A percentile compares a stretch with the other conserved stretches of the same genome.
phyloP scores from a whole-genome alignment of 2,797 vertebrate genomes.

The Chrysocyon brachyurus region DNA sequence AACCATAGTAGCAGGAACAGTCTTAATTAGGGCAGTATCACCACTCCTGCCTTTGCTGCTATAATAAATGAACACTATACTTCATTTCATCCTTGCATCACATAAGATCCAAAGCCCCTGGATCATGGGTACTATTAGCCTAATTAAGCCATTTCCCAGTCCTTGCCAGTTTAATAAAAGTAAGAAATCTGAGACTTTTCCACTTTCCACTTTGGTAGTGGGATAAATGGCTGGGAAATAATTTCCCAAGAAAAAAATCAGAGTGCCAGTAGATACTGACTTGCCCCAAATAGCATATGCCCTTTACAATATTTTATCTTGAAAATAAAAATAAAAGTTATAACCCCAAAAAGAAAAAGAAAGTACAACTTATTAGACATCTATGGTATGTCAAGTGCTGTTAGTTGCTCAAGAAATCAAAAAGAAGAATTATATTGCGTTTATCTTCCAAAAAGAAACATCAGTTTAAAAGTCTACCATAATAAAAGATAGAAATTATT shows the following conservation, averaged over 20 bases:
- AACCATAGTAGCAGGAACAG: background rate
- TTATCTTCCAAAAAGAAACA: constrained; percentile 60
- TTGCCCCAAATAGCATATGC: background rate
- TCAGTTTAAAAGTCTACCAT: constrained; percentile 41
- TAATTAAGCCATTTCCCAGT: background rate
- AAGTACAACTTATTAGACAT: background rate
- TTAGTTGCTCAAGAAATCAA: background rate
- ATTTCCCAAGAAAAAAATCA: constrained; percentile 7
- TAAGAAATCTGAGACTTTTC: constrained; percentile 7
- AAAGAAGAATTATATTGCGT: constrained; percentile 13
- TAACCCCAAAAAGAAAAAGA: background rate
- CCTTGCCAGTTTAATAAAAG: background rate
- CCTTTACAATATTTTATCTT: constrained; percentile 13
- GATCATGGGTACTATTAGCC: background rate
- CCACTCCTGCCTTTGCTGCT: background rate
- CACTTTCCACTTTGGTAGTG: background rate
- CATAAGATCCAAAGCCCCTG: background rate
- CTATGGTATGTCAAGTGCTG: background rate
- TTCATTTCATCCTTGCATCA: background rate
- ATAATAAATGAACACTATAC: background rate
- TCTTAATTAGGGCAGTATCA: background rate
- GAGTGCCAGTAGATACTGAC: background rate
- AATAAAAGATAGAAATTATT: constrained; percentile 51
- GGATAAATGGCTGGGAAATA: background rate
- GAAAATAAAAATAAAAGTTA: constrained; percentile 28